Base-by-base conservation (phyloP, 2,888 invertebrate genomes). In the Synergus itoensis region DNA sequence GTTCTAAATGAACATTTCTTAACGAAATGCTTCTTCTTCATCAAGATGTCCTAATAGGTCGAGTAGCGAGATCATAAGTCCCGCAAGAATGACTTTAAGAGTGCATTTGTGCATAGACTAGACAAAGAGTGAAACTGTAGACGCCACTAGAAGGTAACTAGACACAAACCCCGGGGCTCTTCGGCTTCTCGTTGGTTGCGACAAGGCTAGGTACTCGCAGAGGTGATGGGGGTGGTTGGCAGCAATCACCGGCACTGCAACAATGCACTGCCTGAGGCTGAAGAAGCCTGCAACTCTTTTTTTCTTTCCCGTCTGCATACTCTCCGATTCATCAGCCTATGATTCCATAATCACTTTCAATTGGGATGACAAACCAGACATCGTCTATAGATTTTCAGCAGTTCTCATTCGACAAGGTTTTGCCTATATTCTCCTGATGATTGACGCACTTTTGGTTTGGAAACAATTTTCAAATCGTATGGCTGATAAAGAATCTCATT, bases 181-280 rank as follows among this genome's bases (percentile, higher is more conserved):
- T 80, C 77, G 76, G 77, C 36, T 36, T 36, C 36, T 36, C 63
- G 80, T 83, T 21, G 53, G n/a, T 41, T 41, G 11, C 3, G 73
- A 57, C 63, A 82, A 67, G 63, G 75, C 79, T 45, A n/a, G 48
- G 40, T 45, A 63, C 53, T 41, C 7, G 36, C 45, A 53, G 12
- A 4, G 16, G 16, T 43, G 21, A 57, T 3, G 81, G 77, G 83
- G 76, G 28, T 28, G 28, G 85, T 81, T 77, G 78, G 83, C 80
- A 84, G 85, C 88, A 89, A 90, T 90, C 89, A 90, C 86, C 85
- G 84, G 80, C 82, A 82, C 83, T 86, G 86, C 86, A 86, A 89
- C 89, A 89, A 89, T 90, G 86, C 84, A 85, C 21, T 67, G 80
- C 85, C 86, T 73, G 48, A 14, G 83, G 78, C 85, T 79, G 57